A percentile compares a stretch with the other conserved stretches of the same genome.
These are phyloP conservation scores for Sebastes taczanowskii DNA, from an alignment of 2,797 vertebrate genomes.

Conservation along the genomic window DNA sequence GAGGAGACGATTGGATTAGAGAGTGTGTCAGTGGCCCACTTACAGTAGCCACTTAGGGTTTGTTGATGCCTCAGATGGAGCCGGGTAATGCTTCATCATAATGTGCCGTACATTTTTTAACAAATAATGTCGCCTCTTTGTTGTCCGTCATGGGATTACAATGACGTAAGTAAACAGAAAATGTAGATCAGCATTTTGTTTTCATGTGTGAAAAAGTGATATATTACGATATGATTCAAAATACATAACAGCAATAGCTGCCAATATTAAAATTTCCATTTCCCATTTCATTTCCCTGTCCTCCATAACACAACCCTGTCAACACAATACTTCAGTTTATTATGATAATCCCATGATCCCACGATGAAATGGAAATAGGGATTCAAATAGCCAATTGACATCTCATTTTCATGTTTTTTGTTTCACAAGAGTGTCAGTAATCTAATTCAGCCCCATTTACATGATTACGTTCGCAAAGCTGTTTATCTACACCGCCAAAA, in stretches of 20 bases:
- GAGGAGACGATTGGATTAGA: slow-evolving; percentile 43
- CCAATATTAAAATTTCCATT: background rate
- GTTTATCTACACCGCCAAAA: slow-evolving; percentile 17
- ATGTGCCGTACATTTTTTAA: slow-evolving; percentile 27
- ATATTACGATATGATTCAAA: background rate
- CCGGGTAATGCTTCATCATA: slow-evolving; percentile 39
- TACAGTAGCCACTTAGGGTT: slow-evolving; percentile 41
- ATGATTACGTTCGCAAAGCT: slow-evolving; percentile 11
- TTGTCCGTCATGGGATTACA: background rate
- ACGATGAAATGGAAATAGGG: slow-evolving; percentile 9
- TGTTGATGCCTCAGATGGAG: slow-evolving; percentile 40
- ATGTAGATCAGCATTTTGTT: background rate
- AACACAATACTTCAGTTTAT: slow-evolving; percentile 2
- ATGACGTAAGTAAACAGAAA: background rate
- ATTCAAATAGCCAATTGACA: slow-evolving; percentile 17
- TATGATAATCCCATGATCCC: background rate
- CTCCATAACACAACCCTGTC: background rate
- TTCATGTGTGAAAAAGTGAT: background rate
- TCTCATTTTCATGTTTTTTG: slow-evolving; percentile 30
- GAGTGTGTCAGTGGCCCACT: slow-evolving; percentile 54
- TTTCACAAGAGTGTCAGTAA: slow-evolving; percentile 20
- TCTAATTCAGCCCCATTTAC: slow-evolving; percentile 25
- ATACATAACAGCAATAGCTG: background rate
- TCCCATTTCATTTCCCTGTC: background rate
- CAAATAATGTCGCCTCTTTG: background rate